Percentiles rank a stretch among this genome's conserved stretches.
Evolutionary conservation across 2,888 invertebrate genomes (phyloP).

Genomic region (Pycnomerus fuliginosus): DNA sequence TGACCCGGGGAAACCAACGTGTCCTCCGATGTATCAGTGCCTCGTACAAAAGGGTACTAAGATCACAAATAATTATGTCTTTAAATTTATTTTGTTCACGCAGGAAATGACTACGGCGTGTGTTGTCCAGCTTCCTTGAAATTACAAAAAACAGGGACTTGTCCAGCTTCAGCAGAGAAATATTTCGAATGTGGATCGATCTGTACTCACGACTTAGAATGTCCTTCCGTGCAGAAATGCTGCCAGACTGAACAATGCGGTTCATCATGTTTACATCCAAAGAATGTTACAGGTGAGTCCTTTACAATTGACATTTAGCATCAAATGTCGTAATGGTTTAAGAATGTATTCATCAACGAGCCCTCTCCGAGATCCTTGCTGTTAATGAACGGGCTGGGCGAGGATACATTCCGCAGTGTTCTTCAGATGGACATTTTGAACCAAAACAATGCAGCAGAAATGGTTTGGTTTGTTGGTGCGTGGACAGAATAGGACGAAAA

Average conservation of each 20-base stretch:
- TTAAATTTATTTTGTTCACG: neutral
- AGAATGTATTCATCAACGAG: conserved; percentile 75
- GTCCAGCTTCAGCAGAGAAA: conserved; percentile 60
- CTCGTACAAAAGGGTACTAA: conserved; percentile 67
- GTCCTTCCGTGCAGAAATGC: conserved; percentile 79
- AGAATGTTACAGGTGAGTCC: conserved; percentile 66
- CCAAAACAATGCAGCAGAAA: conserved; percentile 80
- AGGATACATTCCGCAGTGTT: conserved; percentile 83
- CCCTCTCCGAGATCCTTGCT: conserved; percentile 73
- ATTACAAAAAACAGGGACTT: conserved; percentile 75
- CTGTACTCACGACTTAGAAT: conserved; percentile 79
- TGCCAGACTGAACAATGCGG: conserved; percentile 74
- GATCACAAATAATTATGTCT: conserved; percentile 2
- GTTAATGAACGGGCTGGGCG: conserved; percentile 77
- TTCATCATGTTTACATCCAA: conserved; percentile 70
- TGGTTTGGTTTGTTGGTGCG: conserved; percentile 86
- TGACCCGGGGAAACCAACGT: conserved; percentile 78
- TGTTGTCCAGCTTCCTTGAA: conserved; percentile 79
- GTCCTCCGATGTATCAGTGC: conserved; percentile 80
- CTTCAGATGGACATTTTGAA: conserved; percentile 69
- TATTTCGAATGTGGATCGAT: conserved; percentile 61
- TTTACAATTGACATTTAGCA: conserved; percentile 21
- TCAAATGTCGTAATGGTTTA: conserved; percentile 17
- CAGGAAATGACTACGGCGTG: conserved; percentile 82
- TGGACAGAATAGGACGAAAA: conserved; percentile 75